These are phyloP conservation scores for Eledona agricola DNA, from an alignment of 2,888 invertebrate genomes.

Conservation along the genomic window DNA sequence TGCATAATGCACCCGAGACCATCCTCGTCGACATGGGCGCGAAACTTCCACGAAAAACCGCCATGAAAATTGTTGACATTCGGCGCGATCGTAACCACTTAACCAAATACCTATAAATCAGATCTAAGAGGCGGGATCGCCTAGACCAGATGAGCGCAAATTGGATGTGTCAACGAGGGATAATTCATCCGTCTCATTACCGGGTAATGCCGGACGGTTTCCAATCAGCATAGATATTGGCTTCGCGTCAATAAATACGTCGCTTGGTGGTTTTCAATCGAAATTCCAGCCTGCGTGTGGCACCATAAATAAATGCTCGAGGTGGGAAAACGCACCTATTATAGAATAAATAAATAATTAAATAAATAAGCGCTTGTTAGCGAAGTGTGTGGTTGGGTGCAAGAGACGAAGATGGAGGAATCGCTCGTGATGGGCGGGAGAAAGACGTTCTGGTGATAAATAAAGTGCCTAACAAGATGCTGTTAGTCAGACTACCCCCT, in stretches of 20 bases:
- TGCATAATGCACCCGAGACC: conserved; percentile 1
- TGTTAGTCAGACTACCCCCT: conserved; percentile 62
- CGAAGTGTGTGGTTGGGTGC: conserved; percentile 53
- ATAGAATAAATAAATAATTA: conserved; percentile 65
- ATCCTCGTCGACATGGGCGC: too few relatives aligned
- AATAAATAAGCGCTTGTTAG: conserved; percentile 65
- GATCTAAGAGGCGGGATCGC: too few relatives aligned
- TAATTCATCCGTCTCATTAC: conserved; percentile 41
- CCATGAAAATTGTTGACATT: conserved; percentile 7
- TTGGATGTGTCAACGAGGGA: conserved; percentile 23
- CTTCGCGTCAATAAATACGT: conserved; percentile 59
- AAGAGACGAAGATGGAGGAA: conserved; percentile 32
- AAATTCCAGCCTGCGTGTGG: conserved; percentile 62
- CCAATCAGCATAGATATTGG: conserved; percentile 62
- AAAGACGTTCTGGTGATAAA: conserved; percentile 58
- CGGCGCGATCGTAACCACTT: conserved; percentile 1
- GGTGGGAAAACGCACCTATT: conserved; percentile 65
- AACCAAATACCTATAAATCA: too few relatives aligned
- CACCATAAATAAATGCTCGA: conserved; percentile 62
- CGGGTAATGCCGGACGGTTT: conserved; percentile 36
- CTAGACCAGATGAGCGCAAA: conserved; percentile 15
- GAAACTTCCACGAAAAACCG: conserved; percentile 20
- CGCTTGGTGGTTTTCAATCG: conserved; percentile 59
- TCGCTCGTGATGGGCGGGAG: conserved; percentile 35
- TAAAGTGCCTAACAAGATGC: conserved; percentile 63